These are phyloP conservation scores for Rallus limicola DNA, from an alignment of 2,113 vertebrate genomes.

Conservation along the genomic window DNA sequence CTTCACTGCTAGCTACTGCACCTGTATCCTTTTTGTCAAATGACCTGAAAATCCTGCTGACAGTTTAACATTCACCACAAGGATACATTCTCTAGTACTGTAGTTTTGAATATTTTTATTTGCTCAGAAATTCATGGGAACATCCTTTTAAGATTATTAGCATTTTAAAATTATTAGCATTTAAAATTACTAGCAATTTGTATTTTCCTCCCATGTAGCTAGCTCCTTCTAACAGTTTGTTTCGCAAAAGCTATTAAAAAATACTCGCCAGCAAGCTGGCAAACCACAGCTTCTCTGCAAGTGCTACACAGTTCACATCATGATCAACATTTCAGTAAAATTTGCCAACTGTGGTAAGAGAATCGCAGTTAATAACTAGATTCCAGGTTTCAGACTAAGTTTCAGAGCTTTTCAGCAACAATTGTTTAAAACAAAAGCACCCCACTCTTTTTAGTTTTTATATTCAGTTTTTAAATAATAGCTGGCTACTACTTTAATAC, in stretches of 20 bases:
- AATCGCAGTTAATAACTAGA: not conserved
- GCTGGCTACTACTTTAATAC: not conserved
- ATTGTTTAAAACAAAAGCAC: not conserved
- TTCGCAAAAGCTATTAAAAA: conserved; percentile 24
- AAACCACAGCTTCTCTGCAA: conserved; percentile 1
- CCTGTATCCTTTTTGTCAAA: conserved; percentile 97
- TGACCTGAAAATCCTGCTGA: conserved; percentile 99
- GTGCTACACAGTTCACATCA: not conserved
- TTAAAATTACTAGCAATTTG: not conserved
- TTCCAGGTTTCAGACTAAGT: not conserved
- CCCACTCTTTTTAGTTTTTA: not conserved
- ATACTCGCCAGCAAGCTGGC: not conserved
- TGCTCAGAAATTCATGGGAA: conserved; percentile 53
- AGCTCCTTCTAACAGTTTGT: not conserved
- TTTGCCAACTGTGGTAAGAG: not conserved
- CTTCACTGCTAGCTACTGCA: conserved; percentile 94
- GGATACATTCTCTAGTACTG: conserved; percentile 67
- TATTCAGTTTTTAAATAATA: not conserved
- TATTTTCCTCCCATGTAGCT: not conserved
- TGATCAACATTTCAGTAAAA: not conserved
- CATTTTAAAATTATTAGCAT: not conserved
- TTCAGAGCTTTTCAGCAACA: not conserved
- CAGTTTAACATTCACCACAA: conserved; percentile 90
- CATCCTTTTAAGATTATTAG: not conserved
- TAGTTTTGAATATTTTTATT: conserved; percentile 79